These are phyloP conservation scores for Nineta flava DNA, from an alignment of 2,888 invertebrate genomes.

Conservation along the genomic window DNA sequence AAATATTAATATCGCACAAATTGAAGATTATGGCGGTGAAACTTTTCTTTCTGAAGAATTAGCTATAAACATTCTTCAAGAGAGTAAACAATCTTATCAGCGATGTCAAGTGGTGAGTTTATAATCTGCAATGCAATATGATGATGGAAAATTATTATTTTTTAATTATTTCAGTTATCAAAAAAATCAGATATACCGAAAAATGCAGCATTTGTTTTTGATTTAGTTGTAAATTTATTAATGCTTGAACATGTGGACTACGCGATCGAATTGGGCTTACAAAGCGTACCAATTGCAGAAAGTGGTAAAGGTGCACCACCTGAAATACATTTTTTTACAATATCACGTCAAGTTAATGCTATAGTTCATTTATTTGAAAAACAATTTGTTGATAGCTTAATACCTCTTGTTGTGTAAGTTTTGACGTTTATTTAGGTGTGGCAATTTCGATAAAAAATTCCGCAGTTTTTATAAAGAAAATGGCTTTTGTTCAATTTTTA, in stretches of 20 bases:
- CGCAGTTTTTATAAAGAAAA: too few species aligned
- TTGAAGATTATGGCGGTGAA: conserved; percentile 94
- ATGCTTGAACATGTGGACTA: conserved; percentile 91
- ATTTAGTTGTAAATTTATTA: conserved; percentile 68
- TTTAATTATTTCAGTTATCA: conserved; percentile 43
- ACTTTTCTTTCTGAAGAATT: conserved; percentile 92
- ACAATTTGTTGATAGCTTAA: conserved; percentile 74
- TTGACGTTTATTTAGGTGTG: too few species aligned
- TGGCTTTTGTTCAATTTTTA: too few species aligned
- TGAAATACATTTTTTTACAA: conserved; percentile 84
- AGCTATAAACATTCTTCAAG: conserved; percentile 78
- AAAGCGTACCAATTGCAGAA: conserved; percentile 70
- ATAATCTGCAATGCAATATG: neutral
- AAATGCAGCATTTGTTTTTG: conserved; percentile 68
- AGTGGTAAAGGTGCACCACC: conserved; percentile 54
- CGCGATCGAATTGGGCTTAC: conserved; percentile 83
- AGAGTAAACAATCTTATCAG: conserved; percentile 78
- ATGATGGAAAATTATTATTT: neutral
- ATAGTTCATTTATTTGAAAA: conserved; percentile 88
- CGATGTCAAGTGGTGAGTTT: conserved; percentile 61
- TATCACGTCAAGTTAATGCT: conserved; percentile 83
- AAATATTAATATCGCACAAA: conserved; percentile 85
- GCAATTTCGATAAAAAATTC: too few species aligned
- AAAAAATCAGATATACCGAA: conserved; percentile 55
- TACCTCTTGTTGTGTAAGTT: conserved; percentile 72